Evolutionary conservation across 2,797 vertebrate species (phyloP), one percentile per base, ranked within the genome.

Genomic region (Cyprinodon diabolis): DNA sequence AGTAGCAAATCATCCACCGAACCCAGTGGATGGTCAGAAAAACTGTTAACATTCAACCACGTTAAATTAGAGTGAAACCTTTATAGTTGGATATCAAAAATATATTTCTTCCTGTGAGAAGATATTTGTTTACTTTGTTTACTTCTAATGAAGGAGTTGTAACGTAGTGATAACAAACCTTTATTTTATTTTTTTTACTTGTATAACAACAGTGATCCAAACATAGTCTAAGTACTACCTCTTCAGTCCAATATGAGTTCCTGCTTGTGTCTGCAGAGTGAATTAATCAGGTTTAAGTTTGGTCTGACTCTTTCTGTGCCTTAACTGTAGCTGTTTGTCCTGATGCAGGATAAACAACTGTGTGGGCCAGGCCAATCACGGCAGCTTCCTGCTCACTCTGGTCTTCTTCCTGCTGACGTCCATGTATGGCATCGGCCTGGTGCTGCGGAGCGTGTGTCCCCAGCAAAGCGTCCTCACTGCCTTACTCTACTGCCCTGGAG

Each of bases 341-440:
- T 3, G 72, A 83, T 90, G 83, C 90, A 99, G 97, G 98, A 97
- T 99, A 90, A 98, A 99, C 94, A 97, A 94, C 95, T 99, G 98
- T 65, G 97, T 99, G 83, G 98, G 98, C 72, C 96, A 96, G 90
- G 93, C 94, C 86, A 99, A 99, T 90, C 98, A 99, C 90, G 92
- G 93, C 84, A 96, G 94, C 78, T 99, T 99, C 93, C 94, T 99
- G 87, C 94, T 99, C 80, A 96, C 94, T 0, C 96, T 99, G 52
- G 73, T 94, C 85, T 74, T 96, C 93, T 99, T 99, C 95, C 93
- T 97, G 91, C 86, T 95, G 79, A 99, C 97, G 45, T 97, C 98
- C 0, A 71, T 97, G 72, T 98, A 96, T 0, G 98, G 98, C 78
- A 97, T 98, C 91, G 92, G 76, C 3, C 78, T 99, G 94, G 97